Evolutionary conservation across 2,797 vertebrate species (phyloP), one percentile per base, ranked within the genome.

Genomic region (Trematomus bernacchii): DNA sequence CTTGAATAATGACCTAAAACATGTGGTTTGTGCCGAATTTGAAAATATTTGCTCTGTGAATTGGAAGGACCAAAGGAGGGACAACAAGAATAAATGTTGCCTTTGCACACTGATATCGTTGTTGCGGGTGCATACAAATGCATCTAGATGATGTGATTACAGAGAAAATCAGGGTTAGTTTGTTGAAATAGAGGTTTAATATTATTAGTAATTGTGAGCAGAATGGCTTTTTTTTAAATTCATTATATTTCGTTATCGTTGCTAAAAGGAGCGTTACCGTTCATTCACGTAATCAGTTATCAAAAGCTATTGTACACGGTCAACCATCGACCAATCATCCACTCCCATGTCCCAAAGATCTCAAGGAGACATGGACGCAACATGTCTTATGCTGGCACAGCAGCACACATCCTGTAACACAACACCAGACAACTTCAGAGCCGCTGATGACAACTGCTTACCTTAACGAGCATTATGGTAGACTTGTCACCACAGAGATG

Each of bases 401-500:
- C 83, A 71, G 73, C 78, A 60, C n/a, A 52, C 85, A 76, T 74
- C 81, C 83, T 84, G 91, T 77, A 93, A 94, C 82, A 19, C 18
- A 84, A 94, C 85, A 85, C 91, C 73, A 70, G 21, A 74, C 77
- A 77, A 74, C 70, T 77, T 43, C 15, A 64, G 66, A 61, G 66
- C 66, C 71, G 85, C 75, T 10, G 71, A 80, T 88, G 91, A 73
- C 85, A 91, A 90, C 77, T 87, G 89, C 85, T 91, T 77, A 82
- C 88, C 85, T 86, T 87, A 90, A 92, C 85, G 61, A 92, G 93
- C 89, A 71, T 82, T 72, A 79, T 80, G 73, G 91, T 87, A 89
- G 88, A 73, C 58, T 52, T 82, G 82, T 85, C 87, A 14, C 73
- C 75, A 83, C 67, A 89, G 89, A 46, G 66, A 82, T 81, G 85